Evolutionary conservation across 37 sponge, comb jelly and placozoan genomes (phyloP), one percentile per base, ranked within the genome.

Genomic region (Tethya wilhelma): DNA sequence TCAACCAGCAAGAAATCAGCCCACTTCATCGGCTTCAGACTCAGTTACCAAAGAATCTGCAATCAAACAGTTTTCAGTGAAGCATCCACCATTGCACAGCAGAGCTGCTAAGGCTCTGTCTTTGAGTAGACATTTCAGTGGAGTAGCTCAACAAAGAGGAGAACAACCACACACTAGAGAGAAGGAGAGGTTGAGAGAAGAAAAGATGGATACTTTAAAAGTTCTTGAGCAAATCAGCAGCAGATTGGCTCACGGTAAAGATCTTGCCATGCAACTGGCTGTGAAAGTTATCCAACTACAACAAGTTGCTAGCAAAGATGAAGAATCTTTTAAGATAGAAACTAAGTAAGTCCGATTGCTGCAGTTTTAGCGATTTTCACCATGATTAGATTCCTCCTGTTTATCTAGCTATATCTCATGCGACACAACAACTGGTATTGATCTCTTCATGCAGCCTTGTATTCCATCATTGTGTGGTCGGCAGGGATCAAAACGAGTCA

Each of bases 111-210:
- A 56, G 32, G 74, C 57, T 1, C 33, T 74, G 38, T n/a, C 74
- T 56, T 74, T 57, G 58, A 74, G 74, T 32, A 56, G 74, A 57
- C 58, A 74, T n/a, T 74, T 74, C 36, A 56, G 58, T 31, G 56
- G 37, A 20, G 45, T 9, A 56, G 56, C n/a, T n/a, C n/a, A n/a
- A n/a, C n/a, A n/a, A n/a, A n/a, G n/a, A n/a, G n/a, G n/a, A n/a
- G n/a, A n/a, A n/a, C n/a, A n/a, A n/a, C n/a, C n/a, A n/a, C n/a
- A n/a, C n/a, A n/a, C n/a, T n/a, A n/a, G n/a, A n/a, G n/a, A 19
- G 53, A 14, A 49, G 9, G 53, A 49, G 53, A 14, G 53, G 14
- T 9, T 19, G 53, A 49, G 53, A 9, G 9, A 9, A 19, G 53
- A 49, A 19, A 14, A 49, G 53, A 14, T 49, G 53, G 14, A 49